Conservation (phyloP, 2,797 vertebrate genomes). For the Hydrophis major region DNA sequence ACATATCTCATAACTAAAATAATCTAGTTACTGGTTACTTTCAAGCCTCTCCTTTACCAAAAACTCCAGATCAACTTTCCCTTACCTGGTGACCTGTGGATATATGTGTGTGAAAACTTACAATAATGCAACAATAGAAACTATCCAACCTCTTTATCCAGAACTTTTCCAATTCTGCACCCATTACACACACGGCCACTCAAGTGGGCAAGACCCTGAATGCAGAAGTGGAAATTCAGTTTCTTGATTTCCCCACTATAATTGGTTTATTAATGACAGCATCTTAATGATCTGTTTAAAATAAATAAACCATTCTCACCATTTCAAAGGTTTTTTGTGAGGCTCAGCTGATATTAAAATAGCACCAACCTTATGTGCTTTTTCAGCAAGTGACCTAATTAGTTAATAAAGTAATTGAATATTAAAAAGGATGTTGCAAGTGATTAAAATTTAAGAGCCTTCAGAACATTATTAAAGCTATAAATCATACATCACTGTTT, state of each 20-base stretch:
- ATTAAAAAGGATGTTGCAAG: conserved; percentile 85
- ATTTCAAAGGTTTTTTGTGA: conserved; percentile 80
- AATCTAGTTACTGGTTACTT: not conserved
- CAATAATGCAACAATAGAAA: not conserved
- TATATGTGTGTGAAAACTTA: not conserved
- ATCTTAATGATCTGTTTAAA: conserved; percentile 80
- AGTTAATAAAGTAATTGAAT: conserved; percentile 88
- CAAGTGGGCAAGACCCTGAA: conserved; percentile 56
- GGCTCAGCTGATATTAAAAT: conserved; percentile 79
- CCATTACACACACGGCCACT: conserved; percentile 26
- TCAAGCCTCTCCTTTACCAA: not conserved
- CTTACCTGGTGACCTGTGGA: not conserved
- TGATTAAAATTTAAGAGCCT: conserved; percentile 86
- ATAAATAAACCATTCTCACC: conserved; percentile 80
- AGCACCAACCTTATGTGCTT: conserved; percentile 79
- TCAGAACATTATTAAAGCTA: conserved; percentile 85
- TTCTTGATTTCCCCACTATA: conserved; percentile 51
- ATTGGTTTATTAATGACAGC: conserved; percentile 77
- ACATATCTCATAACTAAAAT: not conserved
- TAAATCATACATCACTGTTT: conserved; percentile 85
- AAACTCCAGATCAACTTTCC: not conserved
- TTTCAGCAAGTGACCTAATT: conserved; percentile 86
- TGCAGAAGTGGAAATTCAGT: conserved; percentile 53
- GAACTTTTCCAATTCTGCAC: conserved; percentile 45
- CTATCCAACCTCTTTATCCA: not conserved